Evolutionary conservation across 2,888 invertebrate genomes (phyloP).

Genomic region (Microdon myrmicae): DNA sequence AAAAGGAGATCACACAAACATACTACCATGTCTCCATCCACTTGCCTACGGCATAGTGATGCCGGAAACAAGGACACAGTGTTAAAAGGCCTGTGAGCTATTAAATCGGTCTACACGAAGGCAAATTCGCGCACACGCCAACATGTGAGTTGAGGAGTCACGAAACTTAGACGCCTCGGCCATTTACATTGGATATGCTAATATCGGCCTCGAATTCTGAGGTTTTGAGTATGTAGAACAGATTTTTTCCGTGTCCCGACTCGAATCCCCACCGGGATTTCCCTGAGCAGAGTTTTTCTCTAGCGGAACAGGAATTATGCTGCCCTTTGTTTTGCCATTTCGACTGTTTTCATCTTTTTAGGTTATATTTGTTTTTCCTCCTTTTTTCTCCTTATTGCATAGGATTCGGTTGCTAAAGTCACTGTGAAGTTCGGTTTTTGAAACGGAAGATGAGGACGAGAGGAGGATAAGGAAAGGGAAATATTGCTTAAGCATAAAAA

Average conservation of each 20-base stretch:
- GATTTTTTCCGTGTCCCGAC: conserved; percentile 16
- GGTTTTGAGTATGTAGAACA: conserved; percentile 45
- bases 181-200: conserved; percentile 47
- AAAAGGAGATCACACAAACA: background rate
- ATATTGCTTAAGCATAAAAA: conserved; percentile 46
- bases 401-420: too few relatives aligned
- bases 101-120: conserved; percentile 44
- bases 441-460: conserved; percentile 16
- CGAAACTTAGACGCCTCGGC: conserved; percentile 10
- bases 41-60: too few relatives aligned
- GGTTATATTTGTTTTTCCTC: background rate
- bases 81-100: conserved; percentile 51
- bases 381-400: background rate
- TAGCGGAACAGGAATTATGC: conserved; percentile 33
- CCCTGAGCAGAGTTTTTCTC: conserved; percentile 37
- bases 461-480: conserved; percentile 17
- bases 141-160: conserved; percentile 3
- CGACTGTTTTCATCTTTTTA: conserved; percentile 1
- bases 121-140: conserved; percentile 1
- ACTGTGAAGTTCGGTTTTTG: too few relatives aligned
- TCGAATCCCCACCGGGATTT: conserved; percentile 13
- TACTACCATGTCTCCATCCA: too few relatives aligned
- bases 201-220: conserved; percentile 47
- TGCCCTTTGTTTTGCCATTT: conserved; percentile 12
- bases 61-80: too few relatives aligned